Conservation (phyloP, 2,113 vertebrate genomes). For the Macquaria ambigua region DNA sequence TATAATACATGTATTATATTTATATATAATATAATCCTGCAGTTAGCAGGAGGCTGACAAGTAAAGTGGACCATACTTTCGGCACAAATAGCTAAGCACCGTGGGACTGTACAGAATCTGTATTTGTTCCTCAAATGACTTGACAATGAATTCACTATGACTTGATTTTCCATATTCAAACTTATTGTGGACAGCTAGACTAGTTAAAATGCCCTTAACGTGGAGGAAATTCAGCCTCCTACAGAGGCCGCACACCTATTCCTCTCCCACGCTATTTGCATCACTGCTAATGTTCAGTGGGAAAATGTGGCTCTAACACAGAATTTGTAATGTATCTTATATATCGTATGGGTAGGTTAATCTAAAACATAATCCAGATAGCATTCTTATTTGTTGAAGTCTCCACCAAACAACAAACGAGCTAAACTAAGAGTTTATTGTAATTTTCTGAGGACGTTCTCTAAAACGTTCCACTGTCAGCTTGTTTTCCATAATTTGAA, state of each 20-base stretch:
- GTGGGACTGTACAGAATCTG: conserved; percentile 6
- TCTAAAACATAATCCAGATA: neutral
- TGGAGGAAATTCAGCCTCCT: conserved; percentile 46
- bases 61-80: neutral
- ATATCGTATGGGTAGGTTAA: neutral
- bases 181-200: conserved; percentile 11
- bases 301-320: neutral
- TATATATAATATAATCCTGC: neutral
- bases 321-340: neutral
- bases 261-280: conserved; percentile 29
- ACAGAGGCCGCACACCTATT: conserved; percentile 21
- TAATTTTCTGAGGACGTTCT: neutral
- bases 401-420: neutral
- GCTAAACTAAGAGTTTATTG: neutral
- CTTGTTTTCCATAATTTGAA: neutral
- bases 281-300: neutral
- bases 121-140: conserved; percentile 33
- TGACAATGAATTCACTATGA: conserved; percentile 27
- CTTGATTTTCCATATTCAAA: conserved; percentile 42
- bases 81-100: neutral
- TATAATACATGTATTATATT: too few species aligned
- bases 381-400: neutral
- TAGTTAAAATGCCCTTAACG: neutral
- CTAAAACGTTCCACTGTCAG: neutral
- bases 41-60: neutral